Conservation (phyloP, 2,888 invertebrate genomes). For the Diloba caeruleocephala region DNA sequence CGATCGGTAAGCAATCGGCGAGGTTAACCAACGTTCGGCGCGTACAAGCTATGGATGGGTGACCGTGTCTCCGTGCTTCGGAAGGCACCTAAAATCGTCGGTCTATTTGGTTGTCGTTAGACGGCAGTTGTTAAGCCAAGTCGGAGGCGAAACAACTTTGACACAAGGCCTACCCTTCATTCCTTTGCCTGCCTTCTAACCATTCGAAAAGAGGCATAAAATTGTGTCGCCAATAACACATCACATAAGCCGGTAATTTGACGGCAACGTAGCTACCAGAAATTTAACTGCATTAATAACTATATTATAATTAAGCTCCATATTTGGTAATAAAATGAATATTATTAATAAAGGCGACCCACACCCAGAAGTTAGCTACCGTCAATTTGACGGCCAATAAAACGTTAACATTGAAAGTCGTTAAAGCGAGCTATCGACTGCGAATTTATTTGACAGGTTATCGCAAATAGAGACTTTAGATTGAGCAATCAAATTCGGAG, state of each 20-base stretch:
- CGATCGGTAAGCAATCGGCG: too few species aligned
- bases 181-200: too few species aligned
- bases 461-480: slow-evolving; percentile 64
- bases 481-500: slow-evolving; percentile 66
- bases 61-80: too few species aligned
- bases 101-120: too few species aligned
- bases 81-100: too few species aligned
- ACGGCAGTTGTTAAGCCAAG: too few species aligned
- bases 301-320: slow-evolving; percentile 47
- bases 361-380: slow-evolving; percentile 41
- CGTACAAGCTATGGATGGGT: too few species aligned
- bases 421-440: slow-evolving; percentile 61
- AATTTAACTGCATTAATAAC: slow-evolving; percentile 38
- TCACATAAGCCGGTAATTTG: slow-evolving; percentile 16
- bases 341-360: slow-evolving; percentile 55
- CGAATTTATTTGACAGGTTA: slow-evolving; percentile 78
- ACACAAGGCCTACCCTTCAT: too few species aligned
- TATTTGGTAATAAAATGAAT: slow-evolving; percentile 55
- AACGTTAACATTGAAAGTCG: slow-evolving; percentile 66
- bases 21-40: too few species aligned
- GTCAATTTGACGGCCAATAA: slow-evolving; percentile 68
- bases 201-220: background rate
- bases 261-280: slow-evolving; percentile 9
- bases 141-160: too few species aligned
- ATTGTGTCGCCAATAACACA: slow-evolving; percentile 6